These are phyloP conservation scores for Centropyge bicolor DNA, from an alignment of 2,797 vertebrate genomes.

Conservation along the genomic window DNA sequence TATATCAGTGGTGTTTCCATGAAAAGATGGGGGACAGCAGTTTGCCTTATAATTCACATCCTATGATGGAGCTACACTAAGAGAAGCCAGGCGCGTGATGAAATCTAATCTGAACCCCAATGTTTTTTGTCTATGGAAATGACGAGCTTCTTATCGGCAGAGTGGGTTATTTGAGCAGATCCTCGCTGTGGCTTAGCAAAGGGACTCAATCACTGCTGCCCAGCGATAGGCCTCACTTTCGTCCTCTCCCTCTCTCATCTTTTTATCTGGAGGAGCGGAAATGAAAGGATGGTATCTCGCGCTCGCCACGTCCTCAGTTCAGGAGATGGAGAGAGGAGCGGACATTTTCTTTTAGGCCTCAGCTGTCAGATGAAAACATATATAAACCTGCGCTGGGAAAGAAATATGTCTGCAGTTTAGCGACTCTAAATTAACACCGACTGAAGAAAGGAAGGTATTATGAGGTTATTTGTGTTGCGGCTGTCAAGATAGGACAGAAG, in stretches of 20 bases:
- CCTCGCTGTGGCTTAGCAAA: slow-evolving; percentile 76
- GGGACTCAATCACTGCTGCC: slow-evolving; percentile 79
- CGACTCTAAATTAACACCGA: slow-evolving; percentile 45
- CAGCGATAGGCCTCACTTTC: slow-evolving; percentile 78
- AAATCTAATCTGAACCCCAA: slow-evolving; percentile 78
- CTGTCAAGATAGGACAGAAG: slow-evolving; percentile 18
- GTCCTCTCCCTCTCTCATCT: slow-evolving; percentile 72
- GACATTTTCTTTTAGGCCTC: slow-evolving; percentile 66
- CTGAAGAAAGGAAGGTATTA: slow-evolving; percentile 24
- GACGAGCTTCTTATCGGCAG: slow-evolving; percentile 77
- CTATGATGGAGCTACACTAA: slow-evolving; percentile 66
- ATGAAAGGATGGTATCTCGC: slow-evolving; percentile 85
- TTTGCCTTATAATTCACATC: slow-evolving; percentile 68
- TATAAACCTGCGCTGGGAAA: slow-evolving; percentile 52
- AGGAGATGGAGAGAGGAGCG: slow-evolving; percentile 58
- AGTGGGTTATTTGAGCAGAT: slow-evolving; percentile 79
- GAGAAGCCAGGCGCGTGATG: slow-evolving; percentile 65
- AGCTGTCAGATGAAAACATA: slow-evolving; percentile 56
- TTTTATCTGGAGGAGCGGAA: slow-evolving; percentile 83
- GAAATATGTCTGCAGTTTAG: slow-evolving; percentile 48
- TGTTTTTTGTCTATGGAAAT: slow-evolving; percentile 81
- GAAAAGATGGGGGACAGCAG: slow-evolving; percentile 54
- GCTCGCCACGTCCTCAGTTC: slow-evolving; percentile 55
- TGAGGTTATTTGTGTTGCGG: slow-evolving; percentile 51
- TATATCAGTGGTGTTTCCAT: slow-evolving; percentile 61